Base-by-base conservation (phyloP, 2,113 vertebrate species). In the Potamarius usumacintae region DNA sequence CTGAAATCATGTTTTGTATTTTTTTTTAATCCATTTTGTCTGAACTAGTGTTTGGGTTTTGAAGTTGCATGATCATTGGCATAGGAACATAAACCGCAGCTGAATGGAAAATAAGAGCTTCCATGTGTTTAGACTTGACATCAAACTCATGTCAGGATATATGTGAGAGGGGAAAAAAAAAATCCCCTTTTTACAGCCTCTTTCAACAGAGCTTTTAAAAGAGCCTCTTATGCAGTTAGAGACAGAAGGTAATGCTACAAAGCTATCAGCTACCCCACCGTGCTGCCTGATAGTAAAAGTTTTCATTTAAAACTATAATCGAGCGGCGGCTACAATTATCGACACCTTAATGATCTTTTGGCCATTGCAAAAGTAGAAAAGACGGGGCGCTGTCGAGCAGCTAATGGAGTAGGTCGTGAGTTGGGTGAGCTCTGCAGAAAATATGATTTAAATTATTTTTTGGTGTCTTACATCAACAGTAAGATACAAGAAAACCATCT, bases 61-160 rank as follows among this genome's bases (percentile, higher is more conserved):
- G 55, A 27, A 48, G 57, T 82, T 42, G 25, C 12, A 48, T 62
- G 58, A 62, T 85, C 5, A 25, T 12, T 85, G 55, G 84, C 55
- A 27, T 62, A 52, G 5, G 52, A 86, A 30, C n/a, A 57, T 86
- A 52, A 78, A 69, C 57, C 76, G 5, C 57, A 57, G 62, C 22
- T 25, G 62, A 67, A 86, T 15, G 62, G 18, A 67, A 86, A 85
- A 74, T 67, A 85, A 76, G 53, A 34, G 11, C n/a, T 42, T 55
- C 60, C 74, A 22, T 80, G 60, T 86, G 85, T 67, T 79, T 57
- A 79, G 76, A 42, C 84, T 85, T 63, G 48, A 77, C 12, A 74
- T 85, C 69, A 71, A n/a, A 84, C 62, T 17, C 50, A 22, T 20
- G 22, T 57, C 18, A 10, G 57, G 60, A 77, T 85, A 30, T 77